Percentiles rank a stretch among this genome's conserved stretches.
Evolutionary conservation across 2,888 invertebrate genomes (phyloP).

Genomic region (Pyrrhia umbra): DNA sequence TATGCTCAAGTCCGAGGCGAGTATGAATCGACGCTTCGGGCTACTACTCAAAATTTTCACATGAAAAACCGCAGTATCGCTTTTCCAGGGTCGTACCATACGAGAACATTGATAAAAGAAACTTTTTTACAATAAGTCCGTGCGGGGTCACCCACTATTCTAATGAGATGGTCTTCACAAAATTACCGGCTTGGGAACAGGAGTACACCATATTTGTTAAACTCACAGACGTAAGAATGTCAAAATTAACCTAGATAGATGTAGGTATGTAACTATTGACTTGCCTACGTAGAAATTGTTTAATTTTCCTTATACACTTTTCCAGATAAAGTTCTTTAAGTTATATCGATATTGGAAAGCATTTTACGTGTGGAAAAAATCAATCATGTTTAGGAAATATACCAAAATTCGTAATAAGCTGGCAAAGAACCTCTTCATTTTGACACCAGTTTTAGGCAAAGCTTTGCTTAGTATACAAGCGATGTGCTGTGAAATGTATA

Average conservation of each 20-base stretch:
- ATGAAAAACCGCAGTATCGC: no score
- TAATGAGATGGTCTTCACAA: constrained; percentile 94
- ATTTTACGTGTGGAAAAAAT: constrained; percentile 95
- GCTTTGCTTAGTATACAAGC: constrained; percentile 93
- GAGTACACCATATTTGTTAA: constrained; percentile 95
- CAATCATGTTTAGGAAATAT: constrained; percentile 93
- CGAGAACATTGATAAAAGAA: constrained; percentile 92
- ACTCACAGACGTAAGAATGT: constrained; percentile 91
- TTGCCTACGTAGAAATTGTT: no score
- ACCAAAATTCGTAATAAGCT: constrained; percentile 90
- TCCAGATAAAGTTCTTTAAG: constrained; percentile 92
- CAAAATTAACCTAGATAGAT: no score
- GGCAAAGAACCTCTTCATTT: constrained; percentile 93
- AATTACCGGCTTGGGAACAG: constrained; percentile 94
- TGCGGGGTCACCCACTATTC: constrained; percentile 95
- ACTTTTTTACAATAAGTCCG: constrained; percentile 95
- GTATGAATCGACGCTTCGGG: no score
- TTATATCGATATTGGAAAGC: constrained; percentile 94
- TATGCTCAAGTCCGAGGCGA: no score
- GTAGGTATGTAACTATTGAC: no score
- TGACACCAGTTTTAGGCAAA: constrained; percentile 92
- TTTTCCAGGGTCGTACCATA: constrained; percentile 93
- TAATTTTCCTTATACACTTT: no score
- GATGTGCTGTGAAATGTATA: constrained; percentile 92
- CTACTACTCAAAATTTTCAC: no score